Percentiles rank a stretch among this genome's conserved stretches.
Evolutionary conservation across 2,888 invertebrate species (phyloP).

Genomic region (Stenichneumon culpator): DNA sequence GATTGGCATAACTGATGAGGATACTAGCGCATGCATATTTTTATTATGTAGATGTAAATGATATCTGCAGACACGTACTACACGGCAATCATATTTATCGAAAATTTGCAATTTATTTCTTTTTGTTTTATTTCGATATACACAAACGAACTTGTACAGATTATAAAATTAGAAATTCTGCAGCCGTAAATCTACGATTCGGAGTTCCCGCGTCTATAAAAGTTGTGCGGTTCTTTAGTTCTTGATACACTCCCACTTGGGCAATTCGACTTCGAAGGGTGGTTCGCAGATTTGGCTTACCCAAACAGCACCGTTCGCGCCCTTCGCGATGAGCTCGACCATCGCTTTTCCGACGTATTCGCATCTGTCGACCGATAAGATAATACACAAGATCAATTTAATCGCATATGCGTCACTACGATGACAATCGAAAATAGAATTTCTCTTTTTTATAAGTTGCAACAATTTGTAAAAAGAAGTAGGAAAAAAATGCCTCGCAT

Average conservation of each 20-base stretch:
- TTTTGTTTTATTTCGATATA: too few species aligned
- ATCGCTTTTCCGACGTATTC: constrained; percentile 77
- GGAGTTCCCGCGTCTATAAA: neutral
- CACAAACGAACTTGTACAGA: too few species aligned
- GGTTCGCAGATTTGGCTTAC: constrained; percentile 75
- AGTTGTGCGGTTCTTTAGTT: neutral
- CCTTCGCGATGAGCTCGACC: constrained; percentile 76
- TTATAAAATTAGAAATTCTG: neutral
- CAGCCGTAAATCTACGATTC: neutral
- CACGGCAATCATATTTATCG: neutral
- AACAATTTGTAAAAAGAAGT: too few species aligned
- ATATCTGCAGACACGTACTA: too few species aligned
- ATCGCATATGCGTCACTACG: neutral
- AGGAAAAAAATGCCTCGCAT: too few species aligned
- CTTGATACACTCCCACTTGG: constrained; percentile 45
- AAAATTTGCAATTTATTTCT: too few species aligned
- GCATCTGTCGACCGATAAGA: constrained; percentile 69
- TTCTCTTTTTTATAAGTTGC: neutral
- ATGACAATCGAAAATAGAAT: neutral
- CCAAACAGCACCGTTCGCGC: constrained; percentile 74
- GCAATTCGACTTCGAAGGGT: constrained; percentile 71
- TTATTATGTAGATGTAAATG: too few species aligned
- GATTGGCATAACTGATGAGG: too few species aligned
- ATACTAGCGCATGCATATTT: too few species aligned
- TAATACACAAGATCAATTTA: neutral